Evolutionary conservation across 2,888 invertebrate genomes (phyloP).

Genomic region (Amblyjoppa proteus): DNA sequence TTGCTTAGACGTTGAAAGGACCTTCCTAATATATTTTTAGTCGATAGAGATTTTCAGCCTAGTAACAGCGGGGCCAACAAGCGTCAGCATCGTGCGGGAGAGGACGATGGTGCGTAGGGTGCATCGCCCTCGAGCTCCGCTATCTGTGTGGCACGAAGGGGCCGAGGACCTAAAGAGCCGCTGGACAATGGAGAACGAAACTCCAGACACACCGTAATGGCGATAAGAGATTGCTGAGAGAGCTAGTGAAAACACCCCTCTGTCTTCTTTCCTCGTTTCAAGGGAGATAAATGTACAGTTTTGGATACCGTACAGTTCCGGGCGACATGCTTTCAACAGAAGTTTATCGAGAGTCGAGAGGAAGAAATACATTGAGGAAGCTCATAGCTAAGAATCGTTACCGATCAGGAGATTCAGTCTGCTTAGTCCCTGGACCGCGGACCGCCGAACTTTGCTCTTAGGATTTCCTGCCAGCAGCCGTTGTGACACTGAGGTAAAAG

Average conservation of each 20-base stretch:
- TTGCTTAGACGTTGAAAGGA: constrained; percentile 20
- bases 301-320: background rate
- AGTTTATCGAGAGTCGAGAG: constrained; percentile 5
- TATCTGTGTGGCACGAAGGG: background rate
- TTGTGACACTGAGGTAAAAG: too few relatives aligned
- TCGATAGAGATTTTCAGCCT: constrained; percentile 10
- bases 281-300: background rate
- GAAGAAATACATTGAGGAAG: constrained; percentile 15
- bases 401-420: constrained; percentile 6
- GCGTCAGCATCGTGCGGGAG: background rate
- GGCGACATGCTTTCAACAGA: background rate
- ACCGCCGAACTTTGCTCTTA: background rate
- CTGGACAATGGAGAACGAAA: constrained; percentile 30
- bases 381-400: constrained; percentile 12
- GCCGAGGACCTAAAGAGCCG: constrained; percentile 27
- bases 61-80: background rate
- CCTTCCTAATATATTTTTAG: constrained; percentile 17
- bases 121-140: constrained; percentile 17
- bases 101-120: background rate
- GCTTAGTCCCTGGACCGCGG: background rate
- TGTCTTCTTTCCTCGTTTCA: background rate
- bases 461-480: background rate
- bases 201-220: constrained; percentile 32
- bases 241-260: background rate
- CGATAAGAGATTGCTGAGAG: constrained; percentile 9